Conservation (phyloP, 2,888 invertebrate species). For the Parthenolecanium corni region DNA sequence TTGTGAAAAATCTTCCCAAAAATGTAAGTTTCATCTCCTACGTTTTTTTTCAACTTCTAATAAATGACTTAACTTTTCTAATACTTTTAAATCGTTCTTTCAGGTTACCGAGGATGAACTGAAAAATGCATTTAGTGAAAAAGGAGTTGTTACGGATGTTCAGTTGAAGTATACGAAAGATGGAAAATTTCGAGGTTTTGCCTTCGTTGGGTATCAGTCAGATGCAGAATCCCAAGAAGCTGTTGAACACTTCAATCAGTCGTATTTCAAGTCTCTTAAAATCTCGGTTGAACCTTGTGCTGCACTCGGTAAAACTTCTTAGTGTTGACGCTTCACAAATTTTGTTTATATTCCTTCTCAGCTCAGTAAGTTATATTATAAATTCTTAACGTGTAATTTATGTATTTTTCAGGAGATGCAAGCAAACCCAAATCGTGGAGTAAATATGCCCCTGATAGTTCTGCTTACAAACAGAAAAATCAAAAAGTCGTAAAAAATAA, state of each 20-base stretch:
- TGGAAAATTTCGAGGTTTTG: conserved; percentile 86
- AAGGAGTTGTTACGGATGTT: conserved; percentile 83
- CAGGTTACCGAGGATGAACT: conserved; percentile 70
- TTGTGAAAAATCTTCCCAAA: conserved; percentile 82
- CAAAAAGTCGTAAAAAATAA: conserved; percentile 35
- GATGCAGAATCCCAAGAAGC: conserved; percentile 70
- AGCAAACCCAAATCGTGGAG: conserved; percentile 86
- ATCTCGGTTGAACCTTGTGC: conserved; percentile 44
- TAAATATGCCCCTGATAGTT: conserved; percentile 72
- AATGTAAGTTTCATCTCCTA: conserved; percentile 48
- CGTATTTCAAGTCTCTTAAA: conserved; percentile 70
- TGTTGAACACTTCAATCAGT: conserved; percentile 64
- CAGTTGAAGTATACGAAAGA: conserved; percentile 83
- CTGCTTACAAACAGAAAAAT: conserved; percentile 48
- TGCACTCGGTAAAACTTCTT: conserved; percentile 35
- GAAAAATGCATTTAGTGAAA: conserved; percentile 59
- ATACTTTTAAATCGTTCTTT: conserved; percentile 32
- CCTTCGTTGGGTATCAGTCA: conserved; percentile 79
- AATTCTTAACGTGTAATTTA: not conserved
- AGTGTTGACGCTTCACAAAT: too few species aligned
- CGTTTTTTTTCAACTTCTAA: not conserved
- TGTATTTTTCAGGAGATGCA: conserved; percentile 42
- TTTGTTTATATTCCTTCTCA: not conserved
- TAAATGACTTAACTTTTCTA: not conserved
- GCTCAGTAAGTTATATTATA: not conserved